A percentile compares a stretch with the other conserved stretches of the same genome.
Evolutionary conservation across 92 coral and sea anemone species (phyloP).

Genomic region (Porites lobata): DNA sequence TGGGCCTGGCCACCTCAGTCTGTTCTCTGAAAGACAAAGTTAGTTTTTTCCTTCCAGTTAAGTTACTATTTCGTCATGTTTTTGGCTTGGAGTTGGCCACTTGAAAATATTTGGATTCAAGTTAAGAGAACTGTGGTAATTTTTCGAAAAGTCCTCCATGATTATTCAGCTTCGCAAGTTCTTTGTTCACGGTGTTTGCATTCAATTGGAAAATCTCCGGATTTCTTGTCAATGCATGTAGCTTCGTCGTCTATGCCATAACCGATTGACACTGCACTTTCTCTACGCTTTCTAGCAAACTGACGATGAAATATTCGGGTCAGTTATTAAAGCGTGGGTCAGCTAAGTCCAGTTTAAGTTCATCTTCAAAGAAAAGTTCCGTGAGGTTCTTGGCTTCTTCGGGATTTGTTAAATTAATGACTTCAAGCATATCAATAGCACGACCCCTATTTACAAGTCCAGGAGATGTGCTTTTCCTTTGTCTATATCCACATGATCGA

Average conservation of each 20-base stretch:
- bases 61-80: not conserved
- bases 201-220: not conserved
- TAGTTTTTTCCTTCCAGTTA: not conserved
- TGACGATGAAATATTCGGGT: constrained; percentile 12
- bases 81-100: constrained; percentile 23
- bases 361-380: constrained; percentile 33
- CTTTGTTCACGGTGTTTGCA: not conserved
- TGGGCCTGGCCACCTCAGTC: not conserved
- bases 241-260: constrained; percentile 25
- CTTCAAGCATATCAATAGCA: constrained; percentile 20
- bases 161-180: not conserved
- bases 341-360: constrained; percentile 22
- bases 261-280: constrained; percentile 6
- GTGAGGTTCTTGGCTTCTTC: constrained; percentile 36
- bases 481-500: constrained; percentile 31
- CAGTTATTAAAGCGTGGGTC: constrained; percentile 21
- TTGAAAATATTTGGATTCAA: constrained; percentile 12
- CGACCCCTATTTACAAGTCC: not conserved
- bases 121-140: not conserved
- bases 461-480: constrained; percentile 39
- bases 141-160: not conserved
- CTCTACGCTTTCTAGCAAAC: constrained; percentile 21
- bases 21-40: not conserved
- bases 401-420: constrained; percentile 24
- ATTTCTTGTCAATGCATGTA: not conserved